Base-by-base conservation (phyloP, 2,888 invertebrate species). In the Latrodectus hesperus region DNA sequence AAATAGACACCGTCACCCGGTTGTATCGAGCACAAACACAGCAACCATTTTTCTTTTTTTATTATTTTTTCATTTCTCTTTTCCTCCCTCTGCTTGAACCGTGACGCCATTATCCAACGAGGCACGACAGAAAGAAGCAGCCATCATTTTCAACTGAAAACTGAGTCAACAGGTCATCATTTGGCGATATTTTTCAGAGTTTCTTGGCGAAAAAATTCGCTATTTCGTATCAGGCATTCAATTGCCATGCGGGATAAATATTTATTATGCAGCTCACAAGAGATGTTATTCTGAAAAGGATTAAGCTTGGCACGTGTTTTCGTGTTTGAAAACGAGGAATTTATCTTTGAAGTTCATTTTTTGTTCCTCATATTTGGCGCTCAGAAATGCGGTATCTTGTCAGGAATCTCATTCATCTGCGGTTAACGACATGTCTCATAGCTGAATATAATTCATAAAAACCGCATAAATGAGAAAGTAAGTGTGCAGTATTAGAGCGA, bases 151-250 rank as follows among this genome's bases (percentile, higher is more conserved):
- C 79, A 85, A 51, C 79, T 64, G 84, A 74, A 68, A 67, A 79
- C 51, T 73, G 79, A 85, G 84, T 79, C 84, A 85, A 85, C 84
- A 85, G 84, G 84, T 85, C 84, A 85, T 38, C 38, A 10, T n/a
- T 74, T 79, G 79, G 74, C 79, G 84, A 70, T 16, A n/a, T 60
- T 60, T 60, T 60, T 60, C 60, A 12, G 12, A 16, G 6, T 0
- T 4, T 0, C 10, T 60, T 60, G 60, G 60, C 60, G 60, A n/a
- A 16, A n/a, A 60, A 60, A 60, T 9, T 60, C n/a, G 38, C 38
- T 3, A 38, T 38, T 6, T 38, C 38, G 5, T 38, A 38, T 38
- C 38, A 38, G 38, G 6, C 38, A 38, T 38, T 38, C 38, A 38
- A 38, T 38, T 3, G 2, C 38, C 0, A 38, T 38, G 38, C 38